These are phyloP conservation scores for Girardinus metallicus DNA, from an alignment of 2,797 vertebrate genomes.

Conservation along the genomic window DNA sequence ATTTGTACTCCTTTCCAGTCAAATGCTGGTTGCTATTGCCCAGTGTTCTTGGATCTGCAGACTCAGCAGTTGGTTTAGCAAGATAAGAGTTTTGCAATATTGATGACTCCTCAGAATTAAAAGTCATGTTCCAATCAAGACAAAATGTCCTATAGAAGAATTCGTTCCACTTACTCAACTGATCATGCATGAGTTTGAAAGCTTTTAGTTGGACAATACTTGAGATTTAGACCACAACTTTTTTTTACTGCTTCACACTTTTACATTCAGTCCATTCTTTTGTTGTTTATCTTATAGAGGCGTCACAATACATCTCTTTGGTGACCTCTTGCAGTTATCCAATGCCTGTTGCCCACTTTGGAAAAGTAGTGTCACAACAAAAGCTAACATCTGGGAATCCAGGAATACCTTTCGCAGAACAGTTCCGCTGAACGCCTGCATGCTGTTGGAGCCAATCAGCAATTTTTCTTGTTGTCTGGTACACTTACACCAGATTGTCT, in stretches of 20 bases:
- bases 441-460: slow-evolving; percentile 63
- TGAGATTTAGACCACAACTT: neutral
- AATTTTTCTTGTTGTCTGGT: slow-evolving; percentile 60
- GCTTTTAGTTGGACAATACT: neutral
- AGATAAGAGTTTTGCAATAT: neutral
- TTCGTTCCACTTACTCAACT: neutral
- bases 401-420: slow-evolving; percentile 43
- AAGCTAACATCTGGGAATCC: slow-evolving; percentile 28
- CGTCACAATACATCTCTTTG: neutral
- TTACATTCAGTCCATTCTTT: neutral
- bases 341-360: neutral
- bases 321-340: neutral
- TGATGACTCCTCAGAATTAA: neutral
- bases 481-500: slow-evolving; percentile 54
- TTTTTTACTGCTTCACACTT: neutral
- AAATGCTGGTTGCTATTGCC: neutral
- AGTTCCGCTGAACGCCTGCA: slow-evolving; percentile 36
- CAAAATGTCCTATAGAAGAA: neutral
- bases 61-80: neutral
- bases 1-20: neutral
- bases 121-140: neutral
- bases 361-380: slow-evolving; percentile 15
- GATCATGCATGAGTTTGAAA: neutral
- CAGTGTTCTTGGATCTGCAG: neutral
- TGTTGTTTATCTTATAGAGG: neutral